These are phyloP conservation scores for Apodemia mormo DNA, from an alignment of 2,888 invertebrate genomes.

Conservation along the genomic window DNA sequence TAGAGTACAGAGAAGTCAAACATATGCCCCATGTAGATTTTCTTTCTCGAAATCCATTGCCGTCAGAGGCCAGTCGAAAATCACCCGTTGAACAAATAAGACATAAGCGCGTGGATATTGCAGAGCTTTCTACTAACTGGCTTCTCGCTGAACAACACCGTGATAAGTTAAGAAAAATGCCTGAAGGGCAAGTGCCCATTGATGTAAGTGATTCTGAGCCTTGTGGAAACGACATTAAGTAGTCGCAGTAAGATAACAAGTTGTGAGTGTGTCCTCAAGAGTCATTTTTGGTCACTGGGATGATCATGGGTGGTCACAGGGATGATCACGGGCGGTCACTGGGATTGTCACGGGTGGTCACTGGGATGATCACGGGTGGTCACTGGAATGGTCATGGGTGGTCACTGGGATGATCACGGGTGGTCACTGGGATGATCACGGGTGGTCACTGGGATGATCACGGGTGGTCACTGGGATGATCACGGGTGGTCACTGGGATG, in stretches of 20 bases:
- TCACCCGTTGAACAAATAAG: slow-evolving; percentile 6
- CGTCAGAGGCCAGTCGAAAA: neutral
- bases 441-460: too few species aligned
- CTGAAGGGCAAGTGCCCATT: neutral
- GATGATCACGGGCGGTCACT: neutral
- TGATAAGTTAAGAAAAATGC: slow-evolving; percentile 11
- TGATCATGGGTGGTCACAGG: neutral
- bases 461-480: neutral
- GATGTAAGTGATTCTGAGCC: neutral
- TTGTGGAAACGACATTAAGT: neutral
- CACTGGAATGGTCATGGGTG: too few species aligned
- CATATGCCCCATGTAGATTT: slow-evolving; percentile 37
- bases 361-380: too few species aligned
- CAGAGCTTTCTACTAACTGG: slow-evolving; percentile 30
- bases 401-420: too few species aligned
- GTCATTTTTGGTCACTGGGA: neutral
- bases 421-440: too few species aligned
- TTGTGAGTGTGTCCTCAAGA: neutral
- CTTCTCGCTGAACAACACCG: slow-evolving; percentile 40
- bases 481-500: too few species aligned
- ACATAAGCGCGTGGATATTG: slow-evolving; percentile 28
- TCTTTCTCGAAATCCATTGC: slow-evolving; percentile 38
- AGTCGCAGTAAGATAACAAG: neutral
- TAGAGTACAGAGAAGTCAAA: slow-evolving; percentile 31
- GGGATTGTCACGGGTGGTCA: neutral